Evolutionary conservation across 2,888 invertebrate species (phyloP).

Genomic region (Limnephilus rhombicus): DNA sequence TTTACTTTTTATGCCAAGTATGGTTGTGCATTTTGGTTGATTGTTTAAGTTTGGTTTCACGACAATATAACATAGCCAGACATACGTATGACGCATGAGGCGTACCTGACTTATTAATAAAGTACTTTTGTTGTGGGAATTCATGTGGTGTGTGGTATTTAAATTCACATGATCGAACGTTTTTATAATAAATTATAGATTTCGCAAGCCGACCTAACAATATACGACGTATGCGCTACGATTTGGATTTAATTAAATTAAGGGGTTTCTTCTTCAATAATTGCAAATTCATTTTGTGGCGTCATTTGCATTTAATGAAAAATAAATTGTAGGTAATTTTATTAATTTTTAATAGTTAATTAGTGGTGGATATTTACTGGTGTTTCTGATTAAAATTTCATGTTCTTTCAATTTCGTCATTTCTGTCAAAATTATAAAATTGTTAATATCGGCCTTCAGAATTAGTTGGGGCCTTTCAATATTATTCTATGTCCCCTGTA

Average conservation of each 20-base stretch:
- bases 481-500: not conserved
- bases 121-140: not conserved
- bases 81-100: no score
- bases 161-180: not conserved
- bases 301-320: no score
- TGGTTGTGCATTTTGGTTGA: not conserved
- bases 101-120: no score
- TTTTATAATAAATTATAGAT: not conserved
- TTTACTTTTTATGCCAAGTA: not conserved
- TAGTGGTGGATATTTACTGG: no score
- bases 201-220: not conserved
- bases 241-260: not conserved
- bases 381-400: not conserved
- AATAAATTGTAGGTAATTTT: no score
- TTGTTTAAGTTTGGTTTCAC: no score
- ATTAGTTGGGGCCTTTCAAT: not conserved
- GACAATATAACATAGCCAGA: no score
- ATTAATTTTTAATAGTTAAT: no score
- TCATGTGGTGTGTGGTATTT: not conserved
- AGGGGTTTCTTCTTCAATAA: not conserved
- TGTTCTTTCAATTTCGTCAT: not conserved
- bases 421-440: not conserved
- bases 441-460: not conserved
- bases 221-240: not conserved
- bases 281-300: no score